phyloP scores from a whole-genome alignment of 2,113 vertebrate genomes.

The Oreochromis spilurus region DNA sequence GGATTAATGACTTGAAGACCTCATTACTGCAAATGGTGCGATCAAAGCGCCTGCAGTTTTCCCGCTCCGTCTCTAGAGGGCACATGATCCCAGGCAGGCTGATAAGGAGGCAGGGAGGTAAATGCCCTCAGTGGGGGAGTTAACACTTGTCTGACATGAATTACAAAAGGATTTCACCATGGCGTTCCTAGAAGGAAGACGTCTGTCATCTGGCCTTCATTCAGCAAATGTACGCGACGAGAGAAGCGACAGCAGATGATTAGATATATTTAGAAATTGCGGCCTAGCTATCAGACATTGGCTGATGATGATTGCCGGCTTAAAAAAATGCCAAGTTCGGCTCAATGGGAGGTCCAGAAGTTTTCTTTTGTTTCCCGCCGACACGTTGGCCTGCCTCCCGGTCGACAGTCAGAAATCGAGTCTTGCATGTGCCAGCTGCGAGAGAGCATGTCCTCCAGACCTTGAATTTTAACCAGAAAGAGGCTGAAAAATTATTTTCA shows the following conservation, averaged over 20 bases:
- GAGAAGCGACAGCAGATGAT: background rate
- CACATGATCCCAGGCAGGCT: constrained; percentile 40
- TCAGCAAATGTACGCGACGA: background rate
- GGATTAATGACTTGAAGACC: constrained; percentile 56
- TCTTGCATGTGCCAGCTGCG: constrained; percentile 21
- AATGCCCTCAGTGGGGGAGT: constrained; percentile 4
- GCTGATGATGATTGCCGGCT: background rate
- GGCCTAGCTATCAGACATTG: background rate
- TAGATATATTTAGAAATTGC: constrained; percentile 7
- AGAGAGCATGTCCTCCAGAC: background rate
- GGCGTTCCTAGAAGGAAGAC: background rate
- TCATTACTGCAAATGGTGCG: constrained; percentile 49
- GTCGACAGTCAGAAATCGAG: background rate
- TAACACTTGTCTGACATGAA: constrained; percentile 12
- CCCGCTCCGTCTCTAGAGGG: constrained; percentile 60
- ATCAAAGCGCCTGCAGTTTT: constrained; percentile 54
- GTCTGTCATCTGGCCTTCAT: background rate
- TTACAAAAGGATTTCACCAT: background rate
- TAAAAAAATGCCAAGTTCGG: background rate
- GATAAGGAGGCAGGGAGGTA: constrained; percentile 19
- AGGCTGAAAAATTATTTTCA: background rate
- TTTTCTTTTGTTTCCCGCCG: constrained; percentile 35
- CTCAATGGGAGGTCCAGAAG: background rate
- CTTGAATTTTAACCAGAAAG: background rate
- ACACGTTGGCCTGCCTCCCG: constrained; percentile 32